Evolutionary conservation across 2,888 invertebrate species (phyloP).

Genomic region (Augiades crinisus): DNA sequence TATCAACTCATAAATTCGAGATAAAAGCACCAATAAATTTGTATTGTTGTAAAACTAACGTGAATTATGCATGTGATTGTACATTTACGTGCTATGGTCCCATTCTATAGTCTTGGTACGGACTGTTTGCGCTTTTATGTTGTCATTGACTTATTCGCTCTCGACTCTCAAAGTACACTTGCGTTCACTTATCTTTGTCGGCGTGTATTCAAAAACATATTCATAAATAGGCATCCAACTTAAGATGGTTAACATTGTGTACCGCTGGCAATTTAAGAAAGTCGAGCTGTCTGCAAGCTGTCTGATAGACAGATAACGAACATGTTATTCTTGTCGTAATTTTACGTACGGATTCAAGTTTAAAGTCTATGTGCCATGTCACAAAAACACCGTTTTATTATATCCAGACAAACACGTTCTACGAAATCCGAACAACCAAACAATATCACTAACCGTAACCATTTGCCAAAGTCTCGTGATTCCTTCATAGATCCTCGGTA

Average conservation of each 20-base stretch:
- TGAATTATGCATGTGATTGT: conserved; percentile 44
- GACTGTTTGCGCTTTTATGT: conserved; percentile 48
- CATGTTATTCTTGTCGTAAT: too few relatives aligned
- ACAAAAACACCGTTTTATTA: too few relatives aligned
- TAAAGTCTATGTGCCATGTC: too few relatives aligned
- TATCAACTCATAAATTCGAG: conserved; percentile 27
- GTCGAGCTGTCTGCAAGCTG: neutral
- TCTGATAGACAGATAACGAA: too few relatives aligned
- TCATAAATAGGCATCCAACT: neutral
- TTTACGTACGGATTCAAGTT: too few relatives aligned
- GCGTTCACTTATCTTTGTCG: conserved; percentile 18
- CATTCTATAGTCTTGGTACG: conserved; percentile 47
- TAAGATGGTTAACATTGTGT: neutral
- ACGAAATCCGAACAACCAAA: too few relatives aligned
- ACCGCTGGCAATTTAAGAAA: neutral
- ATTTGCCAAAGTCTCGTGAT: too few relatives aligned
- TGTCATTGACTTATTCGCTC: conserved; percentile 52
- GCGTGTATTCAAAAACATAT: conserved; percentile 13
- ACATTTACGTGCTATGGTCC: conserved; percentile 42
- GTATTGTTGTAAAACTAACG: conserved; percentile 26
- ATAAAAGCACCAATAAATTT: conserved; percentile 27
- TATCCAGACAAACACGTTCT: too few relatives aligned
- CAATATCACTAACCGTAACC: too few relatives aligned
- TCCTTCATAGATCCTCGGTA: too few relatives aligned
- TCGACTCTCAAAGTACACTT: conserved; percentile 34